phyloP scores from a whole-genome alignment of 1,140 invertebrate species.

The Hydropsyche tenuis region DNA sequence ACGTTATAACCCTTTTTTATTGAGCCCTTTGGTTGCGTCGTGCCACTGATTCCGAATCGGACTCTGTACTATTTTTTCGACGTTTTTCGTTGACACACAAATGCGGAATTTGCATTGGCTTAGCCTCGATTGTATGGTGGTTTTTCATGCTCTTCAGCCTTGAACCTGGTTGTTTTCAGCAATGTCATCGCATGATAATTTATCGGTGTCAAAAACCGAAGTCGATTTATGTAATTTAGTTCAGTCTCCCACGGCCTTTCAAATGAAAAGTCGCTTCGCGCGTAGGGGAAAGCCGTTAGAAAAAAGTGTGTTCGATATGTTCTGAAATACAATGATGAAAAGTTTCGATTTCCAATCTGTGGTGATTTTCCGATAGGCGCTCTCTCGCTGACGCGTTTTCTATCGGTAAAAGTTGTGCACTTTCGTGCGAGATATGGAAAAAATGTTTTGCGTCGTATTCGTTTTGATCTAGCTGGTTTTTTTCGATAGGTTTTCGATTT shows the following conservation, averaged over 20 bases:
- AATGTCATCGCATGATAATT: not conserved
- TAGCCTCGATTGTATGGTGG: not conserved
- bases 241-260: slow-evolving; percentile 4
- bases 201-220: not conserved
- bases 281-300: not conserved
- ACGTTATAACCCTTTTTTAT: slow-evolving; percentile 30
- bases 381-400: not conserved
- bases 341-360: no score
- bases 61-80: not conserved
- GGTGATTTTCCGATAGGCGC: no score
- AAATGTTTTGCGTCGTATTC: not conserved
- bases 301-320: not conserved
- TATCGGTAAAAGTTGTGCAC: slow-evolving; percentile 10
- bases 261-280: slow-evolving; percentile 4
- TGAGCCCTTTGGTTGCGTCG: not conserved
- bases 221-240: slow-evolving; percentile 19
- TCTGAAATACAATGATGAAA: not conserved
- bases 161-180: slow-evolving; percentile 12
- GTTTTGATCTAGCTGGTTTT: no score
- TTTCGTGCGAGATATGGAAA: slow-evolving; percentile 4
- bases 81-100: not conserved
- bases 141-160: not conserved
- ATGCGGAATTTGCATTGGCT: not conserved
- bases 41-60: not conserved
- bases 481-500: no score